Evolutionary conservation across 2,797 vertebrate genomes (phyloP).

Genomic region (Cuculus canorus): DNA sequence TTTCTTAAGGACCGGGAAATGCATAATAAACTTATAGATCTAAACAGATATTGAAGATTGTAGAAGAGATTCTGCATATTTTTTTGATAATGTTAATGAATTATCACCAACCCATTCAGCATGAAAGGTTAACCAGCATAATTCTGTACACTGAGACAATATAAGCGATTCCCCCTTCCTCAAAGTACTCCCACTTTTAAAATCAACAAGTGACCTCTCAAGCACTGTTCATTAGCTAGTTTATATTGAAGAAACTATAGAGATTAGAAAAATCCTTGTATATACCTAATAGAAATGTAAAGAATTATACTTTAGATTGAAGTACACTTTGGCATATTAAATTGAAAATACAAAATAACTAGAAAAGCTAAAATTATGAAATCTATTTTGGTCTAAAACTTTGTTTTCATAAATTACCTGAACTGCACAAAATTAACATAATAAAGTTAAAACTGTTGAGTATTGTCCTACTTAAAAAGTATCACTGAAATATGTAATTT

Average conservation of each 20-base stretch:
- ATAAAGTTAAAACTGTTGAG: conserved; percentile 42
- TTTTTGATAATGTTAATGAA: background rate
- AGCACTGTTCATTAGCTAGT: background rate
- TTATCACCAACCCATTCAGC: background rate
- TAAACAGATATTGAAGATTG: background rate
- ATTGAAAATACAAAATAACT: background rate
- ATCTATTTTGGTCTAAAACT: background rate
- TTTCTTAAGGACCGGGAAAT: background rate
- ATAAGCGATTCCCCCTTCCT: background rate
- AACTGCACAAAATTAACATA: background rate
- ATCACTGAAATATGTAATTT: conserved; percentile 29
- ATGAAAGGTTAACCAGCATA: background rate
- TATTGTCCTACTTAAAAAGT: conserved; percentile 7
- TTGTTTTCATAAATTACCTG: background rate
- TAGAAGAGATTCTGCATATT: background rate
- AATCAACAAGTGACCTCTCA: background rate
- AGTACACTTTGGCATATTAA: background rate
- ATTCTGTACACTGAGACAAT: background rate
- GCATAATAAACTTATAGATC: background rate
- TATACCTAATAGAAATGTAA: background rate
- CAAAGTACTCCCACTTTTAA: background rate
- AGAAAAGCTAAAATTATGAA: background rate
- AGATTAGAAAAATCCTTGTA: background rate
- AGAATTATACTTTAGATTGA: background rate
- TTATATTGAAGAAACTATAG: background rate